Evolutionary conservation across 92 coral and sea anemone genomes (phyloP), one percentile per base, ranked within the genome.

Genomic region (Paragorgia papillata): DNA sequence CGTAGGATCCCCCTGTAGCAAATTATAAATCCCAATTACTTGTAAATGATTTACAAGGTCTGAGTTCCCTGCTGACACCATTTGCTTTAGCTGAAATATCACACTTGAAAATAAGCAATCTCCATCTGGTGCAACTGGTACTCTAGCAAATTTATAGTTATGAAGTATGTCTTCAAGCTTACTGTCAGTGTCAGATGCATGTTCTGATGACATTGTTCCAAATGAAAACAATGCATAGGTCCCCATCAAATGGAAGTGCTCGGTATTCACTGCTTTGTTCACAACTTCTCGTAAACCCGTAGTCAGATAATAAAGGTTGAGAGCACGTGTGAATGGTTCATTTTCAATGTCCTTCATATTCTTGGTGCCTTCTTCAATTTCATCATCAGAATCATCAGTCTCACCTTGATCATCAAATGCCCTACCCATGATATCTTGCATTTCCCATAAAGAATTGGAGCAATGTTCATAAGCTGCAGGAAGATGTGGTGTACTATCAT

Each of bases 381-480:
- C 66, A 59, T 59, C 66, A 10, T 8, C 15, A 21, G 40, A 70
- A 9, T 80, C 84, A 80, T 59, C 66, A 10, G 18, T 15, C 31
- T 8, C 54, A 26, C 67, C 55, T 48, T 26, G 50, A 37, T 80
- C 84, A 66, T 80, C 79, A 80, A 80, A 80, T 31, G 75, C 83
- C 73, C 83, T 63, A 43, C 62, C 83, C 76, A 78, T 64, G 46
- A 78, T 80, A 56, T 80, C 84, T 35, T 39, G 28, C 54, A 7
- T 43, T 31, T 65, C 73, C 73, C 73, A 65, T 9, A 28, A 28
- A 43, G 44, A 65, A 31, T 65, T 43, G 22, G 55, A 46, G 43
- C 79, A 78, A 53, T 78, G 83, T 63, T 78, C 76, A 80, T 80
- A 73, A 82, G 85, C 74, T 43, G 81, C 40, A 30, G 73, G 60